Base-by-base conservation (phyloP, 2,113 vertebrate genomes). In the Tachuris rubrigastra region DNA sequence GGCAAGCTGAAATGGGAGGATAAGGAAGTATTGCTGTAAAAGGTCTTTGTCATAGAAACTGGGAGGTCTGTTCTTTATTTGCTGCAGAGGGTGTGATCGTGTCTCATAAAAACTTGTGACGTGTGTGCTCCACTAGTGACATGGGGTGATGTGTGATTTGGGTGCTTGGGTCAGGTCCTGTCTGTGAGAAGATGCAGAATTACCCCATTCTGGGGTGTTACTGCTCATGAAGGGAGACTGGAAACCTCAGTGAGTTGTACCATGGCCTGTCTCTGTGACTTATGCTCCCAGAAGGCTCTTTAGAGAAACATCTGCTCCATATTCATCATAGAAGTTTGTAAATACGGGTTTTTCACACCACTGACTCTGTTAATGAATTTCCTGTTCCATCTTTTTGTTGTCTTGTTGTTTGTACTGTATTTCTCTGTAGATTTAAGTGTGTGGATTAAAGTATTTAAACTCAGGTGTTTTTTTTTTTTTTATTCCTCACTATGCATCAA, bases 391-490 rank as follows among this genome's bases (percentile, higher is more conserved):
- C 76, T 49, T 84, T 72, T 76, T 85, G 87, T 85, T 73, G 78
- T 96, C 74, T 55, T 71, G 33, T 89, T 84, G 41, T 93, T 85
- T 89, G 23, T 88, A 60, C 76, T 86, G 67, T 94, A 49, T 78
- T 94, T 85, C 50, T 94, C 87, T 94, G 58, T 92, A 90, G 73
- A 89, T n/a, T 78, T 58, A 88, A 95, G 49, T 41, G 63, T 8
- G 62, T 95, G 86, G 42, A 97, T 96, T 82, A 96, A 97, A 97
- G 71, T 82, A 79, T 88, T 94, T 76, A 74, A 94, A 78, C 60
- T 71, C 49, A 18, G 12, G 49, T 14, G 19, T 23, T 86, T 50
- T 68, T 97, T 58, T 23, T 86, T 50, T 68, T 97, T 58, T 59
- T 72, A 47, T 91, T 85, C 28, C 46, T 92, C 5, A 1, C 39